These are phyloP conservation scores for Myotis davidii DNA, from an alignment of 2,113 vertebrate genomes.

Conservation along the genomic window DNA sequence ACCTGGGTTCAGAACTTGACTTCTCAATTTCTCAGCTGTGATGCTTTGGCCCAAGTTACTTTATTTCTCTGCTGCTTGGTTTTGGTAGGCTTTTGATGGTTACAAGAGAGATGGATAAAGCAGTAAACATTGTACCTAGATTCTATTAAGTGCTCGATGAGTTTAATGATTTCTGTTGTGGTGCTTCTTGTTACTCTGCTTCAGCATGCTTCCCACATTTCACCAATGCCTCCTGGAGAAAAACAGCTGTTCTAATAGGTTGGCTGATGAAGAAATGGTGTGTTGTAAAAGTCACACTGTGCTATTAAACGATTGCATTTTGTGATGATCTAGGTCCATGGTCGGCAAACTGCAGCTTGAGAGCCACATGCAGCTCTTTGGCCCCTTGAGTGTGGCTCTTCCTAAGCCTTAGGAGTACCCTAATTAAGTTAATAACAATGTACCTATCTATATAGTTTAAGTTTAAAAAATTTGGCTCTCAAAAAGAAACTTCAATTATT, in stretches of 20 bases:
- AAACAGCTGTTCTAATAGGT: background rate
- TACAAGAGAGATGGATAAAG: background rate
- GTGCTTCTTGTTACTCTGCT: background rate
- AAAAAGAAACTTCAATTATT: too few relatives aligned
- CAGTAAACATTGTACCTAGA: background rate
- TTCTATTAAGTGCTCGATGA: background rate
- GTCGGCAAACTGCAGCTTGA: too few relatives aligned
- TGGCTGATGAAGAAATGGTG: background rate
- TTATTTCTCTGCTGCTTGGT: background rate
- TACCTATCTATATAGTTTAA: too few relatives aligned
- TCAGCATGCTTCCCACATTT: background rate
- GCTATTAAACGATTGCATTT: background rate
- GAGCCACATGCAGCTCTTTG: too few relatives aligned
- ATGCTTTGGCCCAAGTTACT: constrained; percentile 17
- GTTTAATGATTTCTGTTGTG: background rate
- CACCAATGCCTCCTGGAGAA: background rate
- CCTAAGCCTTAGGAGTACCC: too few relatives aligned
- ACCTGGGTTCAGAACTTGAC: background rate
- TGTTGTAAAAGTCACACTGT: background rate
- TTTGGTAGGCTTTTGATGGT: background rate
- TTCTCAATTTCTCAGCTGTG: background rate
- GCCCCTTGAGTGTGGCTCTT: too few relatives aligned
- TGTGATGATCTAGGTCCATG: background rate
- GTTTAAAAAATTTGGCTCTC: too few relatives aligned
- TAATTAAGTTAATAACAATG: too few relatives aligned